Evolutionary conservation across 2,888 invertebrate genomes (phyloP).

Genomic region (Eupelmus urozonus): DNA sequence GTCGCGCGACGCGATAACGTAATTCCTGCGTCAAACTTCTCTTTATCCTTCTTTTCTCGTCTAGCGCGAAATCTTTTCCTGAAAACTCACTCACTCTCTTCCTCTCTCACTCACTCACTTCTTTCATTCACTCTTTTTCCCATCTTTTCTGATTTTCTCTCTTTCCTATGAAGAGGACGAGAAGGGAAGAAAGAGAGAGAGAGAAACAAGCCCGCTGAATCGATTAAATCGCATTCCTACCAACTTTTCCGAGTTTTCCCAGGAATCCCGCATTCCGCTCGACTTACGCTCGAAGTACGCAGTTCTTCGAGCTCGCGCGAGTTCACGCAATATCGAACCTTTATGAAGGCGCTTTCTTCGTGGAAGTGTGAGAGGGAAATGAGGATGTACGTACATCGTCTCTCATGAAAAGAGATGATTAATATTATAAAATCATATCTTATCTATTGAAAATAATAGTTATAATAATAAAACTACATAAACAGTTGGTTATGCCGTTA

Average conservation of each 20-base stretch:
- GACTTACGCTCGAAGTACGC: conserved; percentile 60
- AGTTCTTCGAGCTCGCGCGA: conserved; percentile 9
- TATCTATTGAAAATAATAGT: no score
- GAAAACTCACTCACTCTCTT: no score
- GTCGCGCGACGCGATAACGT: conserved; percentile 57
- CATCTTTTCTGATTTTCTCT: conserved; percentile 59
- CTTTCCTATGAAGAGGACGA: conserved; percentile 50
- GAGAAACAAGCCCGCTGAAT: conserved; percentile 59
- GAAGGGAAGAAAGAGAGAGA: conserved; percentile 50
- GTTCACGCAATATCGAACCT: conserved; percentile 48
- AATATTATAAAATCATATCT: conserved; percentile 42
- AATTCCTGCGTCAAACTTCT: conserved; percentile 65
- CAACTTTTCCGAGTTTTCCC: no score
- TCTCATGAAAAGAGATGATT: conserved; percentile 15
- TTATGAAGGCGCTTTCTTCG: conserved; percentile 20
- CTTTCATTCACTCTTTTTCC: no score
- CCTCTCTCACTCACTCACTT: no score
- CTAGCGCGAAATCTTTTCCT: no score
- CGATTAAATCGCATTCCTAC: conserved; percentile 63
- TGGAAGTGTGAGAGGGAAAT: conserved; percentile 12
- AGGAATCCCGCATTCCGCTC: conserved; percentile 57
- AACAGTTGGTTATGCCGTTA: no score
- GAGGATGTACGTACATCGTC: conserved; percentile 38
- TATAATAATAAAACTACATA: no score
- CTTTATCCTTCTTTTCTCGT: no score